phyloP scores from a whole-genome alignment of 2,113 vertebrate species.

The Formicarius rufipectus region DNA sequence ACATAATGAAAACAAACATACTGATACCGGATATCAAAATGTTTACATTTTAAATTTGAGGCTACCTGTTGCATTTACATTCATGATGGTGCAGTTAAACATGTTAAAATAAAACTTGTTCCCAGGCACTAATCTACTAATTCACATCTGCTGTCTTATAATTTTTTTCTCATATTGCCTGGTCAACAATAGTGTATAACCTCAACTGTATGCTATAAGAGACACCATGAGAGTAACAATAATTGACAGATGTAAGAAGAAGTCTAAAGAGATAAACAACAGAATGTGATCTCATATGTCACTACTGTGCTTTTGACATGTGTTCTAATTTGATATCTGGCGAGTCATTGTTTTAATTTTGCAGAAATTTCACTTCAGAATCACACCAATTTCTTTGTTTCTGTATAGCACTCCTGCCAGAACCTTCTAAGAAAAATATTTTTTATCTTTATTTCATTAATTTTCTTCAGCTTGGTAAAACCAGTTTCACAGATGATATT shows the following conservation, averaged over 20 bases:
- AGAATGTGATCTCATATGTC: not conserved
- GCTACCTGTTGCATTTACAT: not conserved
- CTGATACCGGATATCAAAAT: not conserved
- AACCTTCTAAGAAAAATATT: not conserved
- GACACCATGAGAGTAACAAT: not conserved
- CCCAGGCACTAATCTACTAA: not conserved
- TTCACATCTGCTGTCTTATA: not conserved
- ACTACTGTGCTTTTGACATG: not conserved
- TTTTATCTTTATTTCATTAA: not conserved
- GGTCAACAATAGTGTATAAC: not conserved
- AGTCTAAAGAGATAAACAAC: not conserved
- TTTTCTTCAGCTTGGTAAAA: not conserved
- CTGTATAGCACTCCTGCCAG: not conserved
- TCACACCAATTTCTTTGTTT: not conserved
- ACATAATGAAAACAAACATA: not conserved
- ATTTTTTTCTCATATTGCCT: not conserved
- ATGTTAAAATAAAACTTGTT: not conserved
- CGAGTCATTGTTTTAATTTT: not conserved
- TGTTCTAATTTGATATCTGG: not conserved
- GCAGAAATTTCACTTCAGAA: not conserved
- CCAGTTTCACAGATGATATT: not conserved
- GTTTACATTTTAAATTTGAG: not conserved
- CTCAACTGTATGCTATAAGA: not conserved
- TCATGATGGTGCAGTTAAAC: not conserved
- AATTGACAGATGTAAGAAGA: not conserved